Conservation (phyloP, 2,888 invertebrate species). For the Leptura quadrifasciata region DNA sequence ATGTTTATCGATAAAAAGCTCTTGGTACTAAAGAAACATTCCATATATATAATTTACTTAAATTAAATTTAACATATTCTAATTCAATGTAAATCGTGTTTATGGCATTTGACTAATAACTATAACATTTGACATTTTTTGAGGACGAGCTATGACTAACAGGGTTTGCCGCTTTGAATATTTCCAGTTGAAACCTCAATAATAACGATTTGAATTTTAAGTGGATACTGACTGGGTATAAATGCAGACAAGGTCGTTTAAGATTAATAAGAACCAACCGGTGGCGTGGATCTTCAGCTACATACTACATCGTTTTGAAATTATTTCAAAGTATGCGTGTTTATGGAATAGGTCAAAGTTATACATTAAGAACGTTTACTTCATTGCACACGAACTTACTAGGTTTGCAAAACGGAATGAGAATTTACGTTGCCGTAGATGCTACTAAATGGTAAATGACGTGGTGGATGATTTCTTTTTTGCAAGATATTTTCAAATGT, state of each 20-base stretch:
- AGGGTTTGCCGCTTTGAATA: conserved; percentile 13
- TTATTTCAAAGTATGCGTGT: conserved; percentile 8
- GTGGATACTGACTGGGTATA: too few species aligned
- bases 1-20: too few species aligned
- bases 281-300: neutral
- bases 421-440: too few species aligned
- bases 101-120: neutral
- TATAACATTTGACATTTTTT: conserved; percentile 7
- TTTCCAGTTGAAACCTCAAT: conserved; percentile 8
- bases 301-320: conserved; percentile 2
- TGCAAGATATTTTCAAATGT: too few species aligned
- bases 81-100: neutral
- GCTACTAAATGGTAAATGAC: too few species aligned
- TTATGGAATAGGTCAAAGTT: conserved; percentile 27
- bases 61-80: neutral
- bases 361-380: neutral
- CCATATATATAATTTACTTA: neutral
- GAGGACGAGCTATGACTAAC: conserved; percentile 5
- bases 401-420: neutral
- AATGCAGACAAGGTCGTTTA: conserved; percentile 12
- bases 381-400: neutral
- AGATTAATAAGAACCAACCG: neutral
- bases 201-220: neutral
- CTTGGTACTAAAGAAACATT: too few species aligned
- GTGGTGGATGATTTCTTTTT: too few species aligned